A percentile compares a stretch with the other conserved stretches of the same genome.
Conservation (phyloP, 2,113 vertebrate species). For the Gymnarchus niloticus region DNA sequence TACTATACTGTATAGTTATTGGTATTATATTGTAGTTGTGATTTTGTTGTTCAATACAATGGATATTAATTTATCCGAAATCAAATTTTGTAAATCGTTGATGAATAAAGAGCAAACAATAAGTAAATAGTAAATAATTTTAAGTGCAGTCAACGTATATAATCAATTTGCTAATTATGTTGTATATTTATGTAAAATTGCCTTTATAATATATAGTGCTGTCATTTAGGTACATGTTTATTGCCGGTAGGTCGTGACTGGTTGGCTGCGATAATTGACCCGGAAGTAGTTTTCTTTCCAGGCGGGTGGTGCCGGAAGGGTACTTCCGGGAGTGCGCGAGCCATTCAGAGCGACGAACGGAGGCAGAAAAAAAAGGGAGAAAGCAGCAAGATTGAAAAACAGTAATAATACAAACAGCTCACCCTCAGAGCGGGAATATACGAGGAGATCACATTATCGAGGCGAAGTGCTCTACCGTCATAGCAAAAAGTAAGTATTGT, state of each 20-base stretch:
- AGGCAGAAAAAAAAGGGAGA: constrained; percentile 24
- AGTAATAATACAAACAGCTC: background rate
- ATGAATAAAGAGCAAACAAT: no score
- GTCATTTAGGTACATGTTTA: background rate
- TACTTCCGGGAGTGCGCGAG: constrained; percentile 29
- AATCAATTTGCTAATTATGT: background rate
- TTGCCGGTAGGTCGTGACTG: background rate
- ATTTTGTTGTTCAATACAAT: background rate
- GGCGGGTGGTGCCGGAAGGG: constrained; percentile 29
- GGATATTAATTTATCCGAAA: background rate
- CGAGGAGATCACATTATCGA: background rate
- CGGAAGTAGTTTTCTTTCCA: constrained; percentile 22
- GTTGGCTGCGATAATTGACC: background rate
- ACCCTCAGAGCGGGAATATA: background rate
- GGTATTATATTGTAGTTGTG: background rate
- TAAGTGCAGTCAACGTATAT: background rate
- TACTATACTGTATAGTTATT: background rate
- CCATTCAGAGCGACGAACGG: constrained; percentile 25
- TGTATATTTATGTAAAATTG: no score
- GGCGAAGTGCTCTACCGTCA: background rate
- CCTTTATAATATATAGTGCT: no score
- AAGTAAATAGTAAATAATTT: no score
- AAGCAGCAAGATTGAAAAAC: constrained; percentile 11
- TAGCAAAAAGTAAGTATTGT: constrained; percentile 22
- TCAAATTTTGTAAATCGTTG: background rate